A percentile compares a stretch with the other conserved stretches of the same genome.
phyloP scores from a whole-genome alignment of 2,888 invertebrate genomes.

The Copidosoma aretas region DNA sequence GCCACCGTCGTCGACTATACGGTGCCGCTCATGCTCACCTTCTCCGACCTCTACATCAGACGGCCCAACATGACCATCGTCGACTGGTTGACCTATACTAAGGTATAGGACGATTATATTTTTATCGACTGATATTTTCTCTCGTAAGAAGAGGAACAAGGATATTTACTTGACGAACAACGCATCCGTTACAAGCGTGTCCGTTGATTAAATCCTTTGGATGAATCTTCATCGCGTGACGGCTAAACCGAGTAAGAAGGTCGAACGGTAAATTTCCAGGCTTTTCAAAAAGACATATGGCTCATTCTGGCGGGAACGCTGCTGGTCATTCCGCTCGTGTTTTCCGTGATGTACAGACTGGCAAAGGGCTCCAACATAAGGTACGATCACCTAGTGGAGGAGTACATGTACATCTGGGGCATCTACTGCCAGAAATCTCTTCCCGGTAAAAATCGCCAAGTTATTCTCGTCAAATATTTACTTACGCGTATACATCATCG shows the following conservation, averaged over 20 bases:
- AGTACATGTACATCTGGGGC: constrained; percentile 30
- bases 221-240: too few species aligned
- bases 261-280: constrained; percentile 15
- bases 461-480: background rate
- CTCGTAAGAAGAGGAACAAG: too few species aligned
- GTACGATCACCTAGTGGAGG: constrained; percentile 13
- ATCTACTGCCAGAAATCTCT: constrained; percentile 37
- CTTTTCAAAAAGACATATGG: constrained; percentile 30
- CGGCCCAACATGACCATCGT: constrained; percentile 41
- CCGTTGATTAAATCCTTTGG: too few species aligned
- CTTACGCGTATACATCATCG: too few species aligned
- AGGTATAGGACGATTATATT: constrained; percentile 47
- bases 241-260: too few species aligned
- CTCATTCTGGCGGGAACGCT: constrained; percentile 18
- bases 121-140: too few species aligned
- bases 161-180: too few species aligned
- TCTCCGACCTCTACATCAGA: constrained; percentile 47
- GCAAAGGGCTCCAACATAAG: constrained; percentile 4
- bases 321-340: constrained; percentile 20
- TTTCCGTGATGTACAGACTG: constrained; percentile 25
- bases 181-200: too few species aligned
- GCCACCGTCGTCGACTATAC: constrained; percentile 50
- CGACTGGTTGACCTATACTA: constrained; percentile 51
- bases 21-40: constrained; percentile 47
- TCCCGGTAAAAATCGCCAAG: constrained; percentile 20